Conservation (phyloP, 2,113 vertebrate species). For the Tiliqua scincoides region DNA sequence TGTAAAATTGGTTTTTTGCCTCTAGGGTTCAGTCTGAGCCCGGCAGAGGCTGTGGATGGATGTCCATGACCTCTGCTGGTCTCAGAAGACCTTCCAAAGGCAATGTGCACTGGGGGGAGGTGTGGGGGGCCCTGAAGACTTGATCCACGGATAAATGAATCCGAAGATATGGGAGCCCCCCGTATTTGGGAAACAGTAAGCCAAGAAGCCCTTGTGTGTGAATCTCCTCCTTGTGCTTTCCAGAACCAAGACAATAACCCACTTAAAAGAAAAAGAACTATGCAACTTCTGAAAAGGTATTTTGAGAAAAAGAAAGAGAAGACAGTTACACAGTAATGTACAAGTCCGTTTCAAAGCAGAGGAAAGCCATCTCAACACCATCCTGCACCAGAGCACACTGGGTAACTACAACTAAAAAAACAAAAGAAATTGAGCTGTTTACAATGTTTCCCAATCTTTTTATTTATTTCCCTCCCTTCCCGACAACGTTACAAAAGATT, state of each 20-base stretch:
- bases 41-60: too few relatives aligned
- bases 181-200: background rate
- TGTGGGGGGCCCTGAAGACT: too few relatives aligned
- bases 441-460: conserved; percentile 65
- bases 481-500: conserved; percentile 66
- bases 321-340: conserved; percentile 48
- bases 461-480: conserved; percentile 35
- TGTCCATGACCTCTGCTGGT: too few relatives aligned
- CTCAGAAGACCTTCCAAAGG: too few relatives aligned
- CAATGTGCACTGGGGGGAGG: too few relatives aligned
- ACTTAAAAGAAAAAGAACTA: conserved; percentile 51
- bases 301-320: background rate
- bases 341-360: conserved; percentile 72
- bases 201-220: background rate
- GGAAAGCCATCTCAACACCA: conserved; percentile 73
- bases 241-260: conserved; percentile 52
- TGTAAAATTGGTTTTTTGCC: too few relatives aligned
- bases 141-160: too few relatives aligned
- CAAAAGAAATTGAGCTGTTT: conserved; percentile 60
- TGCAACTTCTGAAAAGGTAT: conserved; percentile 51
- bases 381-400: conserved; percentile 62
- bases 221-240: background rate
- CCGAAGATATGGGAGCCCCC: too few relatives aligned
- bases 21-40: too few relatives aligned
- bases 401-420: conserved; percentile 37